Evolutionary conservation across 2,113 vertebrate genomes (phyloP).

Genomic region (Deroptyus accipitrinus): DNA sequence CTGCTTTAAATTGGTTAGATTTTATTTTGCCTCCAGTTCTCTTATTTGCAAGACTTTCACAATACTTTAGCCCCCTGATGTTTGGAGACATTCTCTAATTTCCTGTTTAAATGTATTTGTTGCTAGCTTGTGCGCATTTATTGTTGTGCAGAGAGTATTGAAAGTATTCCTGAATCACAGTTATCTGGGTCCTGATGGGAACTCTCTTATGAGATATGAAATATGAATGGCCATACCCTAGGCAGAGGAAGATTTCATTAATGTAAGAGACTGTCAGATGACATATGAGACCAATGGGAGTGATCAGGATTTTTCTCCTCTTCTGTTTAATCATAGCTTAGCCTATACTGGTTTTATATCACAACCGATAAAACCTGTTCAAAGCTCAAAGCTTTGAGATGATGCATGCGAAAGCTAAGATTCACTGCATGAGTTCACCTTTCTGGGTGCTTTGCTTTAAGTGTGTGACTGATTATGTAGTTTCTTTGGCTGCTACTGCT

Average conservation of each 20-base stretch:
- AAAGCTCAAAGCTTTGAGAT: not conserved
- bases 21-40: not conserved
- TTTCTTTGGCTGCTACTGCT: not conserved
- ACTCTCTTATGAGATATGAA: not conserved
- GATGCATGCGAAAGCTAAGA: not conserved
- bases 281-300: not conserved
- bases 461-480: not conserved
- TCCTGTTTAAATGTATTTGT: not conserved
- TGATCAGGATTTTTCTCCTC: fast-evolving
- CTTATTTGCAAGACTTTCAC: not conserved
- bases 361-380: not conserved
- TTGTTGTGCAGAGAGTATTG: not conserved
- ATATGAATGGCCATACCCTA: not conserved
- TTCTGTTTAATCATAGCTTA: not conserved
- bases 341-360: not conserved
- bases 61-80: not conserved
- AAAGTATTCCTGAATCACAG: not conserved
- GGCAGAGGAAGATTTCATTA: not conserved
- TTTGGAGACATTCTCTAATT: not conserved
- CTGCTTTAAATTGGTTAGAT: not conserved
- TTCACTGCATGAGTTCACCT: not conserved
- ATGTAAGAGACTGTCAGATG: not conserved
- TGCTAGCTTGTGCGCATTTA: not conserved
- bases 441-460: not conserved
- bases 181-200: not conserved